A percentile compares a stretch with the other conserved stretches of the same genome.
Conservation (phyloP, 53 echinoderm and acorn worm species). For the Arbacia lixula region DNA sequence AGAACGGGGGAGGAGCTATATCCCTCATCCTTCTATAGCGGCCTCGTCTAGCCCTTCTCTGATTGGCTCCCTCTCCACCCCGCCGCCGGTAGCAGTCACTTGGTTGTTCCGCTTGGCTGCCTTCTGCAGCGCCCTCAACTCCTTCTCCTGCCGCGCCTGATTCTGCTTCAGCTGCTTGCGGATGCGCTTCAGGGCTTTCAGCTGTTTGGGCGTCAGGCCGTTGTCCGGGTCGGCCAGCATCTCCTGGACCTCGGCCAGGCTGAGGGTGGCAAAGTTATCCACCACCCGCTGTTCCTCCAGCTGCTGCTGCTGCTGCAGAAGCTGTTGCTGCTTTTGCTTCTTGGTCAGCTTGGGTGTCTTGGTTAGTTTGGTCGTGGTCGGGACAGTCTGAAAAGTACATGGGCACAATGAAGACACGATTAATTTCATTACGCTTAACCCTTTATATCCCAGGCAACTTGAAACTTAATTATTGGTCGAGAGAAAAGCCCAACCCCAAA, state of each 20-base stretch:
- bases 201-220: constrained; percentile 13
- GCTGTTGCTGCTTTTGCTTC: background rate
- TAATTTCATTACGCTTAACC: too few species aligned
- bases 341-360: background rate
- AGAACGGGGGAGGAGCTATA: too few species aligned
- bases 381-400: background rate
- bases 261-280: constrained; percentile 8
- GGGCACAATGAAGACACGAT: background rate
- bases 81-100: too few species aligned
- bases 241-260: constrained; percentile 14
- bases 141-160: background rate
- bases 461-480: too few species aligned
- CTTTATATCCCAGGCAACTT: too few species aligned
- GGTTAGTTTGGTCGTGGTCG: background rate
- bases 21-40: background rate
- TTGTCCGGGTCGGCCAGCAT: constrained; percentile 5
- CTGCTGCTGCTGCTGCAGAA: background rate
- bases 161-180: constrained; percentile 10
- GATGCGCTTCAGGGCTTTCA: constrained; percentile 29
- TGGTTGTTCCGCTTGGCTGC: constrained; percentile 43
- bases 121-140: constrained; percentile 15
- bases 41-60: constrained; percentile 20
- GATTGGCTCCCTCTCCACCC: background rate
- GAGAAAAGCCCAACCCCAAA: too few species aligned
- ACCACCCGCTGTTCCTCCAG: constrained; percentile 13